phyloP scores from a whole-genome alignment of 92 coral and sea anemone species.

The Bergia puertoricense region DNA sequence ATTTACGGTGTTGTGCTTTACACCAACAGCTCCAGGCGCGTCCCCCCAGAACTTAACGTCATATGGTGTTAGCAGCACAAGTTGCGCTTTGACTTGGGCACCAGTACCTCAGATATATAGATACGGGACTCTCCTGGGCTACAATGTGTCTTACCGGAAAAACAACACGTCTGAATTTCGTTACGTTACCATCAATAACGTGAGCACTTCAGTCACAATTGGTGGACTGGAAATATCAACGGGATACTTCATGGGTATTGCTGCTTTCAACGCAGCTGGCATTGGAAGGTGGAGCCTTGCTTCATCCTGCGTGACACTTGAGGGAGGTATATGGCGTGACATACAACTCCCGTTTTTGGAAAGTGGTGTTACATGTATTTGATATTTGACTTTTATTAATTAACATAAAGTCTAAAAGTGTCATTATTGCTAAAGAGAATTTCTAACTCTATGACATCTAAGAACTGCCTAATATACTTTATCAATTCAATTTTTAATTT shows the following conservation, averaged over 20 bases:
- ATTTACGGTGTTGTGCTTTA: neutral
- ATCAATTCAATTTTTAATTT: no score
- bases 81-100: constrained; percentile 19
- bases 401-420: no score
- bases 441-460: no score
- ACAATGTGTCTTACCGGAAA: neutral
- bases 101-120: constrained; percentile 17
- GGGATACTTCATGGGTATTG: neutral
- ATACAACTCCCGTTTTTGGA: no score
- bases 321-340: neutral
- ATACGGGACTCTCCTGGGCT: constrained; percentile 37
- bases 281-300: neutral
- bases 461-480: no score
- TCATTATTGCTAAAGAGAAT: no score
- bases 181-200: neutral
- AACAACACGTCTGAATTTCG: neutral
- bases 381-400: no score
- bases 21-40: neutral
- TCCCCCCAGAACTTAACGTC: neutral
- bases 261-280: constrained; percentile 8
- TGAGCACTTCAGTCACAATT: neutral
- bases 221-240: neutral
- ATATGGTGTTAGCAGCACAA: constrained; percentile 7
- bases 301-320: constrained; percentile 2
- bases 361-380: no score